Evolutionary conservation across 2,888 invertebrate species (phyloP), one percentile per base, ranked within the genome.

Genomic region (Amitus sp.): DNA sequence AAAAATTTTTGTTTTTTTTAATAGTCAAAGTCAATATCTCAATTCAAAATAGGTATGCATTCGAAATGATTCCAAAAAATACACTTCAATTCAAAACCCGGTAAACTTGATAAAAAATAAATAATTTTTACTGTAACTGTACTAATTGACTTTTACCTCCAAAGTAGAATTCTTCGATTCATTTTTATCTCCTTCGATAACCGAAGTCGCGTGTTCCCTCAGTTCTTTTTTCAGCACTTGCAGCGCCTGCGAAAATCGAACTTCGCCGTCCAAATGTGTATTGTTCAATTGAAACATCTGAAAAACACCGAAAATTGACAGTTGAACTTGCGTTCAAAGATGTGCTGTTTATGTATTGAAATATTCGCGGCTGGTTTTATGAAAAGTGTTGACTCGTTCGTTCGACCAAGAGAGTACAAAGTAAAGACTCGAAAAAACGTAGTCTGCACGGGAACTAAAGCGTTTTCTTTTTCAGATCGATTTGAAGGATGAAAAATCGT

Each of bases 261-360:
- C 86, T 80, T 91, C 90, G 0, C 86, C 85, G 47, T 88, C 87
- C 19, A 91, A 82, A 72, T 86, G 85, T 5, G 87, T 87, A 65
- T 89, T 86, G 51, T 88, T 85, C 72, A 91, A 78, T 72, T 88
- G 86, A 69, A 89, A 91, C 80, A 89, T 89, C 92, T 92, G 85
- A 59, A 85, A 82, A 50, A 66, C 71, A 70, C 10, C 40, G 51
- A 48, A 46, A 1, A 39, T 48, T 50, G 30, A 40, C 42, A 42
- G n/a, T 7, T 18, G 9, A n/a, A n/a, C 5, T 27, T 9, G 17
- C 46, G 13, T 17, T 9, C 2, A 42, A 42, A 42, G 1, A 42
- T 19, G 42, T 2, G 12, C 9, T 42, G 4, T 19, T 7, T 6
- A 3, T 6, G 18, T 42, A 7, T 42, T 18, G 2, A 19, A 18